phyloP scores from a whole-genome alignment of 2,888 invertebrate genomes.

The Phragmatobia fuliginosa region DNA sequence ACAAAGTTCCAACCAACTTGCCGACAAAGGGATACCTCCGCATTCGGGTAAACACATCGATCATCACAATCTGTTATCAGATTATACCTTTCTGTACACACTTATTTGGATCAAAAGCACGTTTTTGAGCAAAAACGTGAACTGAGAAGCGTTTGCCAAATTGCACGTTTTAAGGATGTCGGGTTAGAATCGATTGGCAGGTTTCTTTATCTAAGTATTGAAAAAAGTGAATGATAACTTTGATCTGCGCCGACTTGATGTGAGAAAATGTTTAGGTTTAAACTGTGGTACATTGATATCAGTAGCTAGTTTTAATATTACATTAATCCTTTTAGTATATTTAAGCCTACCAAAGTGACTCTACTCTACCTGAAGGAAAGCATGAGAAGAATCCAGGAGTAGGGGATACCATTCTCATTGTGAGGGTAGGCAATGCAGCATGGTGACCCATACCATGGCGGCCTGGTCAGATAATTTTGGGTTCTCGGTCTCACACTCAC shows the following conservation, averaged over 20 bases:
- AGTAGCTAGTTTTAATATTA: neutral
- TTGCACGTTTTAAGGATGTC: neutral
- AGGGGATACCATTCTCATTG: no score
- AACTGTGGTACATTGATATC: neutral
- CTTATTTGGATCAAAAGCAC: neutral
- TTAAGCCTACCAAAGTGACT: no score
- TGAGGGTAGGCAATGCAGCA: no score
- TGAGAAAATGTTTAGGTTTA: neutral
- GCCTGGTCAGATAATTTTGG: no score
- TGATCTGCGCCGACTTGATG: neutral
- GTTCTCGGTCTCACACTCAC: no score
- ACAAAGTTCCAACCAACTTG: conserved; percentile 33
- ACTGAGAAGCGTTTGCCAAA: neutral
- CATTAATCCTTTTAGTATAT: no score
- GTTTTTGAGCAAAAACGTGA: neutral
- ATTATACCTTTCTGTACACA: conserved; percentile 45
- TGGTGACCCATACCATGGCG: no score
- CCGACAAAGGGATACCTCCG: conserved; percentile 35
- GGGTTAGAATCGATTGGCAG: neutral
- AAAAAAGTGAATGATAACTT: neutral
- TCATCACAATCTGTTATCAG: conserved; percentile 55
- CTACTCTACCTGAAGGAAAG: no score
- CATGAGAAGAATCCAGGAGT: no score
- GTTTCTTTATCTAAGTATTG: neutral
- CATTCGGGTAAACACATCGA: conserved; percentile 51